Conservation (phyloP, 2,797 vertebrate species). For the Taeniopygia guttata region DNA sequence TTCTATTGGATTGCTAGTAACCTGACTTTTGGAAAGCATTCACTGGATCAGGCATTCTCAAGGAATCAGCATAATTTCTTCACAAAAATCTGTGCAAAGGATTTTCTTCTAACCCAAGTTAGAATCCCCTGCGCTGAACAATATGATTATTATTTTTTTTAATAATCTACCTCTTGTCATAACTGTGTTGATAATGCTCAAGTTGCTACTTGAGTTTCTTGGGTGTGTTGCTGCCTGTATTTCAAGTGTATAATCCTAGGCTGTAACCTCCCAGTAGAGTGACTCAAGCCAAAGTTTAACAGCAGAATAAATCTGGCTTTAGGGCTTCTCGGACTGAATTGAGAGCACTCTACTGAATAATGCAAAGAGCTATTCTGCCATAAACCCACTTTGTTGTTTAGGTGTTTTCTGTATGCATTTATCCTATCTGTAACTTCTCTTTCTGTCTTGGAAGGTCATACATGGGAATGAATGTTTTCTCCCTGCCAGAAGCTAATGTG, state of each 20-base stretch:
- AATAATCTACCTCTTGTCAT: neutral
- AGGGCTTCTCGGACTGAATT: neutral
- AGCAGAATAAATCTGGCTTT: constrained; percentile 33
- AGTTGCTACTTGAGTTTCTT: neutral
- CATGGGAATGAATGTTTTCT: neutral
- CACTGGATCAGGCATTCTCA: neutral
- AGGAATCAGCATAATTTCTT: neutral
- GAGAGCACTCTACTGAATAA: constrained; percentile 18
- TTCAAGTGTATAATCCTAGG: neutral
- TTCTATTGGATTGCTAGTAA: neutral
- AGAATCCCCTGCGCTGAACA: neutral
- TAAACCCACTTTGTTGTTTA: neutral
- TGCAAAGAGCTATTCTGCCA: neutral
- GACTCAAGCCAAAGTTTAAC: neutral
- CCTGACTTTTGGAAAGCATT: neutral
- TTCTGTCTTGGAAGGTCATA: neutral
- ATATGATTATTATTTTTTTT: neutral
- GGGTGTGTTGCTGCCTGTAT: neutral
- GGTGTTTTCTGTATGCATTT: neutral
- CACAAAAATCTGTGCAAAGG: neutral
- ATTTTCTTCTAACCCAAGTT: neutral
- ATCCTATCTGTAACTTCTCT: neutral
- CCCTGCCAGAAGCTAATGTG: neutral
- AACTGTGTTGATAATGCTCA: neutral
- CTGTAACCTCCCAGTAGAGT: neutral